phyloP scores from a whole-genome alignment of 2,888 invertebrate species.

The Leptothorax acervorum region DNA sequence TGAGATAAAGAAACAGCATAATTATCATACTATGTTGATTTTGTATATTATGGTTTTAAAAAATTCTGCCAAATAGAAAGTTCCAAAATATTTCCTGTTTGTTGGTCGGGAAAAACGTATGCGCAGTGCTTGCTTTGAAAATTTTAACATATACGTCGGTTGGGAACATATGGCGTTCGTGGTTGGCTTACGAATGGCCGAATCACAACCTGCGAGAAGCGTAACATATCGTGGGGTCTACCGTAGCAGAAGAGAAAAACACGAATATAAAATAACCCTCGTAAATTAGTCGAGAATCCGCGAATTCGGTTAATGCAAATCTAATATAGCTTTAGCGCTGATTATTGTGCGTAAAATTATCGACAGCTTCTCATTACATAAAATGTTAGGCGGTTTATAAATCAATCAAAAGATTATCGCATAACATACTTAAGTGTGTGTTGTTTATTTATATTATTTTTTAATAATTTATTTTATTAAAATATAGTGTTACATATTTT shows the following conservation, averaged over 20 bases:
- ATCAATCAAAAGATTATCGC: neutral
- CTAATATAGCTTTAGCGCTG: conserved; percentile 12
- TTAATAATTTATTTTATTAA: neutral
- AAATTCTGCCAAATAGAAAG: neutral
- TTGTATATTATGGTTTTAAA: neutral
- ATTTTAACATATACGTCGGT: conserved; percentile 42
- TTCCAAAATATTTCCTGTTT: conserved; percentile 18
- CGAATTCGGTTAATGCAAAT: neutral
- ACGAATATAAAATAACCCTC: conserved; percentile 26
- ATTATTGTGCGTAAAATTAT: conserved; percentile 3
- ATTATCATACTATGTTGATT: neutral
- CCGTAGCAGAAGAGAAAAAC: conserved; percentile 22
- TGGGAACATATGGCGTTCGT: conserved; percentile 45
- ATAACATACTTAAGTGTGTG: neutral
- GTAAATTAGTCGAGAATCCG: conserved; percentile 27
- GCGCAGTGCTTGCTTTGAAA: conserved; percentile 55
- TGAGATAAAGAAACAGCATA: neutral
- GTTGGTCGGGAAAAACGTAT: conserved; percentile 18
- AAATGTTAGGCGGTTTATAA: neutral
- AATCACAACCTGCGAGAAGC: conserved; percentile 37
- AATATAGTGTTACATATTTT: neutral
- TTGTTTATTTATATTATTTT: neutral
- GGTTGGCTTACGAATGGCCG: conserved; percentile 47
- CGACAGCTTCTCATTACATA: neutral
- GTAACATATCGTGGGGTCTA: conserved; percentile 27